phyloP scores from a whole-genome alignment of 2,113 vertebrate genomes.

The Salvelinus fontinalis region DNA sequence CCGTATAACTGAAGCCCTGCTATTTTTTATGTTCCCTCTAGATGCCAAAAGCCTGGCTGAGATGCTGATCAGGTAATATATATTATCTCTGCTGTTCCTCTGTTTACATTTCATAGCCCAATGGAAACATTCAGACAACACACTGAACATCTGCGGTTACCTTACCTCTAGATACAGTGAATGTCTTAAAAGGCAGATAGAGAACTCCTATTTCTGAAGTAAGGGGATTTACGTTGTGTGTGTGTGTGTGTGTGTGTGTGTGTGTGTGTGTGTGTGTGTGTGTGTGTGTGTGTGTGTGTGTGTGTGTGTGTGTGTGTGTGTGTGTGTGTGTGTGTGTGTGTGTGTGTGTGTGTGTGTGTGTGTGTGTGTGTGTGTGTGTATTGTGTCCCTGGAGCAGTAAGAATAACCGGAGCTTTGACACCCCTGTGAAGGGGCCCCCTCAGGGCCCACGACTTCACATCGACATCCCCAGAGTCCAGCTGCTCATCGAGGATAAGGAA shows the following conservation, averaged over 20 bases:
- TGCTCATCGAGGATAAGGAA: constrained; percentile 98
- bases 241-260: no score
- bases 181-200: no score
- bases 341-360: constrained; percentile 36
- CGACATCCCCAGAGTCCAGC: constrained; percentile 95
- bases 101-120: not conserved
- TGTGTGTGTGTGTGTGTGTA: constrained; percentile 21
- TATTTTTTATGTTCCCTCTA: constrained; percentile 54
- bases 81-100: not conserved
- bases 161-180: not conserved
- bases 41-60: constrained; percentile 98
- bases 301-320: no score
- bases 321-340: constrained; percentile 8
- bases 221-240: not conserved
- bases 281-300: no score
- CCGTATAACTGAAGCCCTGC: not conserved
- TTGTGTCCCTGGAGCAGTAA: constrained; percentile 82
- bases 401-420: constrained; percentile 98
- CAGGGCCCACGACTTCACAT: constrained; percentile 96
- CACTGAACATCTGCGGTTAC: not conserved
- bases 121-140: no score
- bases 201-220: no score
- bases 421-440: constrained; percentile 95
- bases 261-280: no score
- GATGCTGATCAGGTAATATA: constrained; percentile 93